These are phyloP conservation scores for Synergus gifuensis DNA, from an alignment of 2,888 invertebrate genomes.

Conservation along the genomic window DNA sequence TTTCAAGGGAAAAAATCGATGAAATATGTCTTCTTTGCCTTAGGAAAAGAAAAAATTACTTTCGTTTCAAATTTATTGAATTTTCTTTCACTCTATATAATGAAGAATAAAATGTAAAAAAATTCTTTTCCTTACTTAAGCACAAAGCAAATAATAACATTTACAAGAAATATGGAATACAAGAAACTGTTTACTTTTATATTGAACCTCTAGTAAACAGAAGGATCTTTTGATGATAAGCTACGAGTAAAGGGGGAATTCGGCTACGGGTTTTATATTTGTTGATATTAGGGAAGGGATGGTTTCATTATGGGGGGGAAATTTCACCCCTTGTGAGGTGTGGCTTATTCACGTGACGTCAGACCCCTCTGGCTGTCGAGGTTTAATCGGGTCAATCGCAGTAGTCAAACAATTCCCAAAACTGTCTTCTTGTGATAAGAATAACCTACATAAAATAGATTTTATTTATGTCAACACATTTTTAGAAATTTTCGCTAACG, in stretches of 20 bases:
- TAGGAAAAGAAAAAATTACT: no score
- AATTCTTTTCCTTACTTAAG: no score
- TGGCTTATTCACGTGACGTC: constrained; percentile 53
- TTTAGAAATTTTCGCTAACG: not conserved
- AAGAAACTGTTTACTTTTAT: not conserved
- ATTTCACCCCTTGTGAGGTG: constrained; percentile 54
- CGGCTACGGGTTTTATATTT: not conserved
- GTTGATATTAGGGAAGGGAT: constrained; percentile 39
- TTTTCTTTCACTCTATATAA: no score
- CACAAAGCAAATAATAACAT: no score
- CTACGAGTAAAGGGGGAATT: constrained; percentile 48
- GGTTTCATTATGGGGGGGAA: constrained; percentile 57
- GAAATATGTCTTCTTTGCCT: no score
- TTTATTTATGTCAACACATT: not conserved
- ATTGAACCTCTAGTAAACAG: not conserved
- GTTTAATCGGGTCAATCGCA: constrained; percentile 62
- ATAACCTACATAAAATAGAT: not conserved
- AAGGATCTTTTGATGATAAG: constrained; percentile 49
- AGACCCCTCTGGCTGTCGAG: constrained; percentile 48
- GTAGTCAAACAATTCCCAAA: constrained; percentile 40
- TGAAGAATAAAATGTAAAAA: no score
- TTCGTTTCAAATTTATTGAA: no score
- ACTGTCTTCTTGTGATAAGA: not conserved
- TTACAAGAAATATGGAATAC: no score
- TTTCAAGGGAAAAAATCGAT: no score